Evolutionary conservation across 2,888 invertebrate species (phyloP), one percentile per base, ranked within the genome.

Genomic region (Campoletis raptor): DNA sequence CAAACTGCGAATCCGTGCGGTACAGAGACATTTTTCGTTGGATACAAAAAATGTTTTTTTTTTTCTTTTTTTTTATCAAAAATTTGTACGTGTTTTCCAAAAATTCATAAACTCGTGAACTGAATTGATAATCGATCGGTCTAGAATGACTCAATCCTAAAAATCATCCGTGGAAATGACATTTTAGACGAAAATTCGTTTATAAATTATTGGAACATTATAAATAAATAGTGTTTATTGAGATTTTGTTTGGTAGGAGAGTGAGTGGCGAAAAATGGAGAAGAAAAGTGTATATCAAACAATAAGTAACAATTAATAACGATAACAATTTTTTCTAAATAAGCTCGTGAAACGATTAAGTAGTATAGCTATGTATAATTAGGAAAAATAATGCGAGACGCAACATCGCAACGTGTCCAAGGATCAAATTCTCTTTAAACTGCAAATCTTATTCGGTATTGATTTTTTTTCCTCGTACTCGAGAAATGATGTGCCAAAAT

Each of bases 341-440:
- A 85, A 86, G 52, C 84, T 82, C 85, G 86, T 85, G 48, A 81
- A 88, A 83, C 81, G 83, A 87, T 87, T 42, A 81, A 85, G 69
- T 82, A 82, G 24, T 54, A 80, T 87, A 85, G 79, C 67, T 79
- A 84, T 54, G 64, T 70, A 77, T 48, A 77, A 74, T 12, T 72
- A 87, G 76, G 54, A 61, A 67, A 57, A 80, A 80, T 30, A 83
- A 57, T 61, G 67, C 57, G 77, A 73, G 45, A 69, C 30, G 24
- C 21, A 30, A 30, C 54, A 74, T 37, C 74, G 30, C 36, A 42
- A n/a, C 48, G 70, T 82, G 81, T 57, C 57, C 21, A 42, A 40
- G 42, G 67, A 76, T 67, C 2, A 45, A 57, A 36, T 30, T 74
- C 57, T 74, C 42, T 48, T 24, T 61, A 80, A 37, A 70, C 21